phyloP scores from a whole-genome alignment of 2,113 vertebrate species.

The Lichenostomus cassidix region DNA sequence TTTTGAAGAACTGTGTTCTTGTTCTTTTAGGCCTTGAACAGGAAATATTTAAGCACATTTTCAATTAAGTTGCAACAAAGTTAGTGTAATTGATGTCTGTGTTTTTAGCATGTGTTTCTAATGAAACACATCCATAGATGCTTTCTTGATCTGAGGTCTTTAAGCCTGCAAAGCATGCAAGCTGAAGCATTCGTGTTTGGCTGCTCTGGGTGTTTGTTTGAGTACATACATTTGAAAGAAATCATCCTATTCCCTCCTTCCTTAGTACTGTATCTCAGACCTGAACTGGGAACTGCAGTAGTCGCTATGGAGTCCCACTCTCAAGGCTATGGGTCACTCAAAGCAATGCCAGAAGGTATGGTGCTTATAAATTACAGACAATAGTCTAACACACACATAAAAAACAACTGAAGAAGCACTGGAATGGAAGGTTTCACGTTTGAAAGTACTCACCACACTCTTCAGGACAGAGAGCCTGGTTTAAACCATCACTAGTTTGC shows the following conservation, averaged over 20 bases:
- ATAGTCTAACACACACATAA: not conserved
- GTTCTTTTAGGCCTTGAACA: constrained; percentile 27
- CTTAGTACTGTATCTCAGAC: not conserved
- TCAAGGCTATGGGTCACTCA: not conserved
- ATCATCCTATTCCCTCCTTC: not conserved
- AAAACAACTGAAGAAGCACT: not conserved
- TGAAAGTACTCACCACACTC: not conserved
- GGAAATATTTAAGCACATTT: constrained; percentile 55
- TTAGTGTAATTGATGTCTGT: constrained; percentile 4
- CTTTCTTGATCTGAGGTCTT: constrained; percentile 37
- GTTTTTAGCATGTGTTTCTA: constrained; percentile 34
- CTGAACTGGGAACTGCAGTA: not conserved
- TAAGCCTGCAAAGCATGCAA: not conserved
- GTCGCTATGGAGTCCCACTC: not conserved
- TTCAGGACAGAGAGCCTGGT: not conserved
- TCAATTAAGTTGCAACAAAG: constrained; percentile 42
- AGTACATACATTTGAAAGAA: not conserved
- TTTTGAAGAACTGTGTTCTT: constrained; percentile 39
- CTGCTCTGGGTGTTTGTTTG: not conserved
- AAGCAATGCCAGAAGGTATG: not conserved
- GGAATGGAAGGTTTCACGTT: not conserved
- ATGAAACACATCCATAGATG: constrained; percentile 6
- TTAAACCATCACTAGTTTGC: not conserved
- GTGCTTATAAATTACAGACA: not conserved
- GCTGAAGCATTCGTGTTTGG: not conserved